Evolutionary conservation across 2,888 invertebrate species (phyloP), one percentile per base, ranked within the genome.

Genomic region (Clunio marinus): DNA sequence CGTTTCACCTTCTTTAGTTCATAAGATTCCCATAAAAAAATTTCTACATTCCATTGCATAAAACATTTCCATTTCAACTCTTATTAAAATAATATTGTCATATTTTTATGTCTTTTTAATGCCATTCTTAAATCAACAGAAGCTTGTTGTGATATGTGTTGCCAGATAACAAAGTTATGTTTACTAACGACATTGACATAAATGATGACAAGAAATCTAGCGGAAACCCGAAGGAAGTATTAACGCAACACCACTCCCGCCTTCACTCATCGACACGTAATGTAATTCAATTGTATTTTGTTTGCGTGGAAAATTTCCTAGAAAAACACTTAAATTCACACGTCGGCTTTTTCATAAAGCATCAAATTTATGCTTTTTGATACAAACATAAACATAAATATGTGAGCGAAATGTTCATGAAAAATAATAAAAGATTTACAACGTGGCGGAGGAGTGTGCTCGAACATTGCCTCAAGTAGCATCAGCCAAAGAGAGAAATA

Each of bases 331-430:
- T 63, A 63, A 63, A 63, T 63, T 63, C 63, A 63, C 63, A 63
- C 63, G 63, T 63, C 63, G 46, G 46, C 46, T 63, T 63, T 45
- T 27, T 27, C 17, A 17, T 37, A 25, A 45, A 27, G 25, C 35
- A 45, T 37, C 25, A 45, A 65, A 51, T 65, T 65, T 65, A 46
- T 66, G 66, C 66, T 66, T 51, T 66, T 66, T 66, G 66, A 66
- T 55, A 55, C 55, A 15, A 55, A 66, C 66, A 66, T 66, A 66
- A 66, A 66, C 66, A 66, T 66, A 66, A 66, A 66, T 66, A 66
- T 66, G 66, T 66, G 63, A 62, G 25, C 10, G 15, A 55, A 35
- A 55, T 66, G 51, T 66, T 55, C 27, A 10, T 20, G 57, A 27
- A 22, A 57, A 57, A 57, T 57, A 66, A 55, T 55, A 66, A 66